Evolutionary conservation across 2,888 invertebrate species (phyloP).

Genomic region (Hirtodrosophila trivittata): DNA sequence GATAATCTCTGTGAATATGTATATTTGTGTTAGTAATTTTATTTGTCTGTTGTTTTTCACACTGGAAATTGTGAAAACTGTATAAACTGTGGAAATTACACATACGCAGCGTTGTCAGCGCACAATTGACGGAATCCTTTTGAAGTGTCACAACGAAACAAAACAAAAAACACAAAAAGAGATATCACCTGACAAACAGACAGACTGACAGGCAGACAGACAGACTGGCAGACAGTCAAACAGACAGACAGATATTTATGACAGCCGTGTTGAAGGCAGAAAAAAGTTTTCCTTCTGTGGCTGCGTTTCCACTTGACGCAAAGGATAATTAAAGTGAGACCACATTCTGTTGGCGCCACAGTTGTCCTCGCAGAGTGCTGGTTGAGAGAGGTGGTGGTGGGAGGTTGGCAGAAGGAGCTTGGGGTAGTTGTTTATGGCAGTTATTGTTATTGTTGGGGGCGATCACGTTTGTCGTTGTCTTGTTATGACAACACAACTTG

Average conservation of each 20-base stretch:
- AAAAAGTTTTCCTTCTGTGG: conserved; percentile 32
- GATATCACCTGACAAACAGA: conserved; percentile 28
- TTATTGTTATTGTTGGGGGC: conserved; percentile 34
- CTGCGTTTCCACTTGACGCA: conserved; percentile 63
- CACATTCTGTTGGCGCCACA: conserved; percentile 44
- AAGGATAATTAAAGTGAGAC: conserved; percentile 68
- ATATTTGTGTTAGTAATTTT: not conserved
- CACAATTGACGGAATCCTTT: conserved; percentile 10
- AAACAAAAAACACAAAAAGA: conserved; percentile 12
- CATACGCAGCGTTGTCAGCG: conserved; percentile 58
- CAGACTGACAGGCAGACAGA: conserved; percentile 25
- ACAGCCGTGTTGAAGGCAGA: conserved; percentile 46
- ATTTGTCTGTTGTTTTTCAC: not conserved
- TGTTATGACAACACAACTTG: conserved; percentile 28
- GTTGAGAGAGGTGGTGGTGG: too few species aligned
- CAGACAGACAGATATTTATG: conserved; percentile 13
- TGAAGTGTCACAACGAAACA: conserved; percentile 38
- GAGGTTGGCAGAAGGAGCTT: conserved; percentile 8
- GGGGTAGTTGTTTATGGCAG: conserved; percentile 13
- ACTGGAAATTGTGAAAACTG: conserved; percentile 10
- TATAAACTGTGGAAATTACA: conserved; percentile 39
- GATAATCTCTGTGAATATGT: conserved; percentile 1
- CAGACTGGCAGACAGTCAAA: conserved; percentile 6
- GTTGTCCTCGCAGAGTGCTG: conserved; percentile 1
- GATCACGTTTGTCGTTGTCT: conserved; percentile 27